phyloP scores from a whole-genome alignment of 1,140 invertebrate genomes.

The Heliconius himera region DNA sequence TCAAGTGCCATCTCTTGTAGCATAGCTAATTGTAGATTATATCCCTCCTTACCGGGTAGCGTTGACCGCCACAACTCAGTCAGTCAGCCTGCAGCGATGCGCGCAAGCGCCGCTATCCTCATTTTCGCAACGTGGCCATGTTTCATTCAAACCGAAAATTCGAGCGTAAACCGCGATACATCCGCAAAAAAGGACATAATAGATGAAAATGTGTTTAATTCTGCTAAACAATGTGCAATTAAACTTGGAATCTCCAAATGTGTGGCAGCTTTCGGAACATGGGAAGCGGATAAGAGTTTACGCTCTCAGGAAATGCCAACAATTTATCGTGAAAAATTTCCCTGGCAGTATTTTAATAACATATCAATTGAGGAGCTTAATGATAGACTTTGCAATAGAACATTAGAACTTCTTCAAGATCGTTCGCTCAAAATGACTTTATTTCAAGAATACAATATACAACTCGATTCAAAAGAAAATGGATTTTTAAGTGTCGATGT shows the following conservation, averaged over 20 bases:
- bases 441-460: slow-evolving; percentile 56
- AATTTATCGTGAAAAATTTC: slow-evolving; percentile 53
- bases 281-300: slow-evolving; percentile 66
- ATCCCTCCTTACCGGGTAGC: slow-evolving; percentile 32
- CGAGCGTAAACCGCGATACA: slow-evolving; percentile 42
- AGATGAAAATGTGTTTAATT: slow-evolving; percentile 41
- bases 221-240: slow-evolving; percentile 57
- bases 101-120: slow-evolving; percentile 63
- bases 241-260: slow-evolving; percentile 67
- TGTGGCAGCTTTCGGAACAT: slow-evolving; percentile 67
- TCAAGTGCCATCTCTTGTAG: slow-evolving; percentile 8
- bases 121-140: slow-evolving; percentile 57
- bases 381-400: slow-evolving; percentile 57
- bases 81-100: slow-evolving; percentile 66
- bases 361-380: slow-evolving; percentile 61
- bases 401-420: slow-evolving; percentile 59
- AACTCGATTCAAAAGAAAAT: slow-evolving; percentile 60
- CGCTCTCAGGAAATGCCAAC: slow-evolving; percentile 35
- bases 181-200: slow-evolving; percentile 38
- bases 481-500: slow-evolving; percentile 67
- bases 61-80: slow-evolving; percentile 50
- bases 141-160: slow-evolving; percentile 48
- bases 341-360: slow-evolving; percentile 67
- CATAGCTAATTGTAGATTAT: slow-evolving; percentile 17
- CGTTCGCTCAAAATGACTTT: slow-evolving; percentile 58